Conservation (phyloP, 2,888 invertebrate species). For the Chironomus tentans region DNA sequence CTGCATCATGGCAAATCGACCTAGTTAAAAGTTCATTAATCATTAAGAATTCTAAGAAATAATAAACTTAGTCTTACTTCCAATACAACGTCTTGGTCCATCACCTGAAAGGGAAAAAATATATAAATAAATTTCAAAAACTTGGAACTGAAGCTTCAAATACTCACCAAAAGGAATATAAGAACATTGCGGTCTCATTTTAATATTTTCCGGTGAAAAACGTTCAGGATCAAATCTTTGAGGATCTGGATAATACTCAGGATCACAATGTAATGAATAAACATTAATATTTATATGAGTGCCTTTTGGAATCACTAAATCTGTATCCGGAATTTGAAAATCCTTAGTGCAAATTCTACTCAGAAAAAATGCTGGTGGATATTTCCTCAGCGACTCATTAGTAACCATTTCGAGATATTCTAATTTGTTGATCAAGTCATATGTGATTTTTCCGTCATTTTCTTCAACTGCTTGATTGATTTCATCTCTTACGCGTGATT, state of each 20-base stretch:
- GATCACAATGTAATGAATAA: background rate
- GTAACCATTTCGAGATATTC: slow-evolving; percentile 42
- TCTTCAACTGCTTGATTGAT: slow-evolving; percentile 37
- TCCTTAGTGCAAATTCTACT: slow-evolving; percentile 46
- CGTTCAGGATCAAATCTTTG: slow-evolving; percentile 13
- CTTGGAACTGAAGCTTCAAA: too few relatives aligned
- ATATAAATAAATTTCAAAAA: too few relatives aligned
- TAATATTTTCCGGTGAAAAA: slow-evolving; percentile 7
- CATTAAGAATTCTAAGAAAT: too few relatives aligned
- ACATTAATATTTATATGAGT: slow-evolving; percentile 8
- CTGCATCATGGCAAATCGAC: slow-evolving; percentile 36
- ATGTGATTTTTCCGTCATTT: slow-evolving; percentile 36
- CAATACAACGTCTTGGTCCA: slow-evolving; percentile 28
- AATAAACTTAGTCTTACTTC: slow-evolving; percentile 20
- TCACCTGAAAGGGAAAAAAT: too few relatives aligned
- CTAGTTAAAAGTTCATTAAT: too few relatives aligned
- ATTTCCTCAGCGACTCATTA: slow-evolving; percentile 41
- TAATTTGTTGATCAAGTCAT: slow-evolving; percentile 38
- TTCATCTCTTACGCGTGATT: slow-evolving; percentile 38
- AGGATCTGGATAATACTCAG: slow-evolving; percentile 29
- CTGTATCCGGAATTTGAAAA: slow-evolving; percentile 44
- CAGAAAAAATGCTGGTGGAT: slow-evolving; percentile 44
- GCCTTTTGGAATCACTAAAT: slow-evolving; percentile 34
- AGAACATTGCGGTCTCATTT: slow-evolving; percentile 29
- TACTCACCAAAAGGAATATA: slow-evolving; percentile 1